Evolutionary conservation across 30 jellyfish, hydroid and myxozoan genomes (phyloP).

Genomic region (Mastigias papua): DNA sequence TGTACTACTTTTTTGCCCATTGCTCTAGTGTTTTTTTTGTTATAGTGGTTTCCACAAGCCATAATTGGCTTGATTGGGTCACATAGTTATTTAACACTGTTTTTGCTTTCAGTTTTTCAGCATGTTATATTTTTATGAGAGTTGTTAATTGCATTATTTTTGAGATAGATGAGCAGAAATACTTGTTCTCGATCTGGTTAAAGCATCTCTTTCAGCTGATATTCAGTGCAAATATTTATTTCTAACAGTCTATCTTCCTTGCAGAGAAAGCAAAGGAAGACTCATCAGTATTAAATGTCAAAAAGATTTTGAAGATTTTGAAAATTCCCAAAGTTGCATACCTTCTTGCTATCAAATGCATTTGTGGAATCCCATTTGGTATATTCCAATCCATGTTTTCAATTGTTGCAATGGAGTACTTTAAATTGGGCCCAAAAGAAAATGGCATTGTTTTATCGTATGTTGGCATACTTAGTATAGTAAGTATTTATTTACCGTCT

Average conservation of each 20-base stretch:
- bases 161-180: too few species aligned
- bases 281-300: conserved; percentile 43
- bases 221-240: too few species aligned
- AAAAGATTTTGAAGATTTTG: conserved; percentile 56
- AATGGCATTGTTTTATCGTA: conserved; percentile 93
- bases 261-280: conserved; percentile 44
- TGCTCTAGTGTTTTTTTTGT: too few species aligned
- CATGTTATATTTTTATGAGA: too few species aligned
- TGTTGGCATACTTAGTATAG: conserved; percentile 89
- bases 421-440: conserved; percentile 84
- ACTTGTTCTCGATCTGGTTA: too few species aligned
- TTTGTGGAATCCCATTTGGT: conserved; percentile 91
- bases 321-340: conserved; percentile 74
- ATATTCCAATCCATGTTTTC: conserved; percentile 91
- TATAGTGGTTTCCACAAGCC: too few species aligned
- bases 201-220: too few species aligned
- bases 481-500: conserved; percentile 25
- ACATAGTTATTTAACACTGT: too few species aligned
- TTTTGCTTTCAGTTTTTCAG: too few species aligned
- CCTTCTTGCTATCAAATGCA: conserved; percentile 77
- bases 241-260: not conserved
- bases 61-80: too few species aligned
- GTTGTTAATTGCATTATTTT: too few species aligned
- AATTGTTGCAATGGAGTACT: conserved; percentile 85
- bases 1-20: too few species aligned